phyloP scores from a whole-genome alignment of 2,888 invertebrate genomes.

The Nemurella pictetii region DNA sequence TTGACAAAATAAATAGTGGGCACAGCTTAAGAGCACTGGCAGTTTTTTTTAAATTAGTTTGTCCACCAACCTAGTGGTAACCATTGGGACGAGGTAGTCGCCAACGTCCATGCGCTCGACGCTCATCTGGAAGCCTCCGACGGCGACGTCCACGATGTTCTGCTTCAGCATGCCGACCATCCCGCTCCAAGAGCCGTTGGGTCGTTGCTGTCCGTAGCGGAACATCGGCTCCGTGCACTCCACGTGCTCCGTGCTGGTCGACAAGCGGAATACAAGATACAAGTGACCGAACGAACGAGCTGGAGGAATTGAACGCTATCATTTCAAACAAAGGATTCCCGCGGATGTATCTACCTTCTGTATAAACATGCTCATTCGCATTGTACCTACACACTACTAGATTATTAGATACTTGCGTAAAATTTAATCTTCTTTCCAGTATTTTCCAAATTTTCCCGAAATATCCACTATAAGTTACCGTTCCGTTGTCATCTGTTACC shows the following conservation, averaged over 20 bases:
- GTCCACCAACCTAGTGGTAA: neutral
- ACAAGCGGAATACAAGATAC: too few relatives aligned
- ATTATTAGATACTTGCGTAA: neutral
- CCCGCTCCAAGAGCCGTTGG: conserved; percentile 7
- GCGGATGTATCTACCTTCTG: too few relatives aligned
- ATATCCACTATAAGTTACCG: neutral
- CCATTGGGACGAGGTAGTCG: conserved; percentile 21
- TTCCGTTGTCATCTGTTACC: neutral
- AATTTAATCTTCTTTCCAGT: conserved; percentile 4
- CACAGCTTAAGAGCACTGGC: neutral
- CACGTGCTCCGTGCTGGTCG: neutral
- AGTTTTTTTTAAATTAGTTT: neutral
- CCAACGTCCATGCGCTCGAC: neutral
- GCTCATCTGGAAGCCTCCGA: neutral
- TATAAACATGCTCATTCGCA: too few relatives aligned
- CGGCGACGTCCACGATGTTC: neutral
- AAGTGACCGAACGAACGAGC: too few relatives aligned
- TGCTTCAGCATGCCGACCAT: neutral
- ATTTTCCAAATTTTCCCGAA: conserved; percentile 10
- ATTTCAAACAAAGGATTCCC: too few relatives aligned
- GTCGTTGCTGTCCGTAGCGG: neutral
- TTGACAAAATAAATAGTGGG: too few relatives aligned
- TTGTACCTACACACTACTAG: too few relatives aligned
- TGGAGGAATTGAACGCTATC: neutral
- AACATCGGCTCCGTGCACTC: neutral